Evolutionary conservation across 2,113 vertebrate species (phyloP).

Genomic region (Aviceda subcristata): DNA sequence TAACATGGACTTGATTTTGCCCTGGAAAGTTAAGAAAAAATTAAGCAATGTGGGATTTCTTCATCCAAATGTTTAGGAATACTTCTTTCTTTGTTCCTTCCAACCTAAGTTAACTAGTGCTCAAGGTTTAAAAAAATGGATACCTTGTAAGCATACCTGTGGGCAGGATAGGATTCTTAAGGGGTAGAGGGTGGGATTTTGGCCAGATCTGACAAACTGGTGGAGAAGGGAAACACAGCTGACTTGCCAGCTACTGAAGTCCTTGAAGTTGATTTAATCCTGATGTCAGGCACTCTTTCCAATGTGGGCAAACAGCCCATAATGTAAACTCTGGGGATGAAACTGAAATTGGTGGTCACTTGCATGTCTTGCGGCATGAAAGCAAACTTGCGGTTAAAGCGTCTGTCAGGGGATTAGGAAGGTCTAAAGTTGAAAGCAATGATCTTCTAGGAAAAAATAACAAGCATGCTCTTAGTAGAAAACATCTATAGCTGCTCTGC

Average conservation of each 20-base stretch:
- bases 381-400: constrained; percentile 68
- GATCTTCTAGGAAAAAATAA: constrained; percentile 39
- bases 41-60: neutral
- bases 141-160: neutral
- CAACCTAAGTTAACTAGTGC: neutral
- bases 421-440: constrained; percentile 70
- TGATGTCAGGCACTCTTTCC: constrained; percentile 8
- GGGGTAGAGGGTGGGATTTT: neutral
- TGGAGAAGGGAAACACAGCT: neutral
- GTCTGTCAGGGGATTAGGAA: constrained; percentile 66
- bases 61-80: neutral
- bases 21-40: neutral
- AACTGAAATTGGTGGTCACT: constrained; percentile 39
- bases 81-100: neutral
- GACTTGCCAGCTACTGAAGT: neutral
- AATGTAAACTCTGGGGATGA: constrained; percentile 42
- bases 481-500: neutral
- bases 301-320: constrained; percentile 52
- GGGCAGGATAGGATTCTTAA: neutral
- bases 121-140: neutral
- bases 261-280: constrained; percentile 39
- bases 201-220: neutral
- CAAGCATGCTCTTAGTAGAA: neutral
- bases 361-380: constrained; percentile 22
- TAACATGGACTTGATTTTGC: neutral